phyloP scores from a whole-genome alignment of 2,113 vertebrate genomes.

The Lycaon pictus region DNA sequence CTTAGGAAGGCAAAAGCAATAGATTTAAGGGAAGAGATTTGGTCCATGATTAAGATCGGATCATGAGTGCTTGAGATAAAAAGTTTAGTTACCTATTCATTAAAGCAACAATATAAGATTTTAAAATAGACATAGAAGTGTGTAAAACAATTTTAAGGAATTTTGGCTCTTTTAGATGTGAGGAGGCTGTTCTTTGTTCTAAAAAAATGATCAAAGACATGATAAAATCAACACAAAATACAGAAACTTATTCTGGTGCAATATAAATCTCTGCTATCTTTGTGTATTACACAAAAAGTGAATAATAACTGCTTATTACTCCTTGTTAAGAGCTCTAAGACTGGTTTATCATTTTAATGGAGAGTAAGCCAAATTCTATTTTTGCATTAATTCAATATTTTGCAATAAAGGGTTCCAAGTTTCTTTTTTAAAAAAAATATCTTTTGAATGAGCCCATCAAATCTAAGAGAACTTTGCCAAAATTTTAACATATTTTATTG shows the following conservation, averaged over 20 bases:
- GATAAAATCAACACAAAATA: conserved; percentile 36
- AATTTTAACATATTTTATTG: conserved; percentile 71
- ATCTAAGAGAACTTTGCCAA: conserved; percentile 54
- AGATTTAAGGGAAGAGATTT: neutral
- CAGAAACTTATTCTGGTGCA: neutral
- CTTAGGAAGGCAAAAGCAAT: neutral
- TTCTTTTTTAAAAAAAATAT: neutral
- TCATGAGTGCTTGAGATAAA: neutral
- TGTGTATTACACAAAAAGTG: neutral
- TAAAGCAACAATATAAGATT: neutral
- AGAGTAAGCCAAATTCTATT: conserved; percentile 52
- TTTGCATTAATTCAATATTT: conserved; percentile 70
- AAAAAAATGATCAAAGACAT: neutral
- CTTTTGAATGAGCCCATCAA: conserved; percentile 71
- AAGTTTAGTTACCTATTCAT: neutral
- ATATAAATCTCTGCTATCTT: neutral
- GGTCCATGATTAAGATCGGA: neutral
- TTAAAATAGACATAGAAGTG: neutral
- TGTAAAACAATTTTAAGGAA: neutral
- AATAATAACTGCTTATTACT: neutral
- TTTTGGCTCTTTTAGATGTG: neutral
- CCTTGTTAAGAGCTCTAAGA: neutral
- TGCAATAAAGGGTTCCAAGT: conserved; percentile 51
- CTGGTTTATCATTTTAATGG: neutral
- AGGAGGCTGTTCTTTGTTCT: conserved; percentile 1